phyloP scores from a whole-genome alignment of 2,888 invertebrate genomes.

The Cepaea hortensis region DNA sequence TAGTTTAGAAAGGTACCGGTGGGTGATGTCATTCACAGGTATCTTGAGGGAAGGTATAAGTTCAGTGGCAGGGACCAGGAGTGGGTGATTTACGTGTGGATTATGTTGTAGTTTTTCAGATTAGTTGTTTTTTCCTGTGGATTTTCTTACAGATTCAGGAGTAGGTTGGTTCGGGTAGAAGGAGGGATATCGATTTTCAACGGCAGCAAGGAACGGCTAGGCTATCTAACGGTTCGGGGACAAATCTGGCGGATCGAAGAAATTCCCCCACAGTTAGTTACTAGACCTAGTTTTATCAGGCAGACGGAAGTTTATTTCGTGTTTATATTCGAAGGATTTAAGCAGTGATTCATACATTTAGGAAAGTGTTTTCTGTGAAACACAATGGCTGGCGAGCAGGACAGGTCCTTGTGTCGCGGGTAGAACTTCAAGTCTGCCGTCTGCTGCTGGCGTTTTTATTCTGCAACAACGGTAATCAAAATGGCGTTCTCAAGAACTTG shows the following conservation, averaged over 20 bases:
- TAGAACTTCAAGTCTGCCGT: neutral
- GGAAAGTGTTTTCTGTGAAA: neutral
- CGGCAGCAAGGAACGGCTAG: neutral
- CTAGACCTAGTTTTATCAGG: neutral
- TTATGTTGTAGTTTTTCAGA: neutral
- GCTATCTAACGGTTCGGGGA: neutral
- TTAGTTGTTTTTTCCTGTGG: neutral
- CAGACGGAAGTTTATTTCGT: neutral
- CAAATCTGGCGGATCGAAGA: conserved; percentile 35
- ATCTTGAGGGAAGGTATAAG: neutral
- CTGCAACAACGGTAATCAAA: conserved; percentile 2
- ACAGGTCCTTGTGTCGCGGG: neutral
- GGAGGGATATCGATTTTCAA: conserved; percentile 6
- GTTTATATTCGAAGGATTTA: neutral
- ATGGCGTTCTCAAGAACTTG: conserved; percentile 27
- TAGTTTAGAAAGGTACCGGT: too few species aligned
- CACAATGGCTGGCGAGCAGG: neutral
- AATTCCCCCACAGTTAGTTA: conserved; percentile 36
- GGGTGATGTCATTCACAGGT: conserved; percentile 31
- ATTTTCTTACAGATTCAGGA: neutral
- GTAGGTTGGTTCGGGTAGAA: neutral
- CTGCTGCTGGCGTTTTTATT: neutral
- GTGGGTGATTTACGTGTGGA: too few species aligned
- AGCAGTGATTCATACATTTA: neutral
- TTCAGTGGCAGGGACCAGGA: too few species aligned